Percentiles rank a stretch among this genome's conserved stretches.
Evolutionary conservation across 2,113 vertebrate genomes (phyloP).

Genomic region (Tretioscincus oriximinensis): DNA sequence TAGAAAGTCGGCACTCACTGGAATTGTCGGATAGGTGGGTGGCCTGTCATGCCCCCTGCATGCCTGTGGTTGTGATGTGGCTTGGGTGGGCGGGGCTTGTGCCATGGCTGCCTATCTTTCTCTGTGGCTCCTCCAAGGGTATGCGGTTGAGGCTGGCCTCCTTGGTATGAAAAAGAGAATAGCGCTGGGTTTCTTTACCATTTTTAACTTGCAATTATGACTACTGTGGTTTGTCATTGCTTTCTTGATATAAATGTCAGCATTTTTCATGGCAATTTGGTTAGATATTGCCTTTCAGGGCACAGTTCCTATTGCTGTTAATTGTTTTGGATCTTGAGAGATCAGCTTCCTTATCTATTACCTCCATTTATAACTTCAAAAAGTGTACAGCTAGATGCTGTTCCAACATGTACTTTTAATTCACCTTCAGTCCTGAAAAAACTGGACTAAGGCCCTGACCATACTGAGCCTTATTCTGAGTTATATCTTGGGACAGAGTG

Average conservation of each 20-base stretch:
- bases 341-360: background rate
- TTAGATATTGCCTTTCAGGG: no score
- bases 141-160: background rate
- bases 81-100: constrained; percentile 5
- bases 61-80: constrained; percentile 29
- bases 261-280: background rate
- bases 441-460: no score
- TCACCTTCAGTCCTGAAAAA: no score
- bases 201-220: no score
- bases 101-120: fast-evolving
- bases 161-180: background rate
- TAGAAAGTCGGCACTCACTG: constrained; percentile 63
- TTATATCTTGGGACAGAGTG: no score
- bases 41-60: constrained; percentile 22
- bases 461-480: no score
- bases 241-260: no score
- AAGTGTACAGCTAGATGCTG: background rate
- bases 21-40: constrained; percentile 60
- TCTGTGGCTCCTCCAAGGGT: constrained; percentile 22
- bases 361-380: background rate
- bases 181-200: no score
- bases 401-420: no score
- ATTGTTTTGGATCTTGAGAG: background rate
- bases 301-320: background rate
- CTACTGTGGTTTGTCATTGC: background rate